Conservation (phyloP, 2,113 vertebrate species). For the Corvus cornix region DNA sequence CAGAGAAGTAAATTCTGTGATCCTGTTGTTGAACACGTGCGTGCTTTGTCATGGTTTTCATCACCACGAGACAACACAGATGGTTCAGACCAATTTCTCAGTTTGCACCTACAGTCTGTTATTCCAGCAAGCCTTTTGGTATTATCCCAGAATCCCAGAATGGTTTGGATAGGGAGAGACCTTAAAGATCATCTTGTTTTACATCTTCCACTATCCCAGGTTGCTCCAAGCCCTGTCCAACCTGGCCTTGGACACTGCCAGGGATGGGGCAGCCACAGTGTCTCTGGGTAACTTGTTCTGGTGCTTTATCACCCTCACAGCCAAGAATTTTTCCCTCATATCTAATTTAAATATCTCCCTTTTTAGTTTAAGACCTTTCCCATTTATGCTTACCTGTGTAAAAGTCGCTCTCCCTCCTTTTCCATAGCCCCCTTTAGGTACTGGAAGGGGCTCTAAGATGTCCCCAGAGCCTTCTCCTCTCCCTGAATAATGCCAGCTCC, state of each 20-base stretch:
- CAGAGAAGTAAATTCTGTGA: background rate
- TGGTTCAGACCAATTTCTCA: background rate
- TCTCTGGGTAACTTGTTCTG: accelerated
- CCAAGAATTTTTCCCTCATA: background rate
- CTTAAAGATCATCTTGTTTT: too few species aligned
- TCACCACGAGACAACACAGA: background rate
- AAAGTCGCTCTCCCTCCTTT: background rate
- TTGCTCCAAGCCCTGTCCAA: accelerated
- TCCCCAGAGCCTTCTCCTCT: background rate
- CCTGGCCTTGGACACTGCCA: background rate
- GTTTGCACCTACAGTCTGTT: background rate
- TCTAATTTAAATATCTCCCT: background rate
- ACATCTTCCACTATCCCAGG: background rate
- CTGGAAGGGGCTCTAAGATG: background rate
- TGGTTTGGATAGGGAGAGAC: background rate
- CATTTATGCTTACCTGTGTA: background rate
- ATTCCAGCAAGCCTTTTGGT: background rate
- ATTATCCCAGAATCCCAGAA: background rate
- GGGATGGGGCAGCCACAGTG: background rate
- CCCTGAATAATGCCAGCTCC: background rate
- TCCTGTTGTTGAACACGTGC: accelerated
- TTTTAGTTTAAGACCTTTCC: background rate
- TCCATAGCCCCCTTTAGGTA: accelerated
- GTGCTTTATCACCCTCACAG: background rate
- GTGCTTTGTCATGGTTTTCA: accelerated